Evolutionary conservation across 2,888 invertebrate species (phyloP).

Genomic region (Dysmachus trigonus): DNA sequence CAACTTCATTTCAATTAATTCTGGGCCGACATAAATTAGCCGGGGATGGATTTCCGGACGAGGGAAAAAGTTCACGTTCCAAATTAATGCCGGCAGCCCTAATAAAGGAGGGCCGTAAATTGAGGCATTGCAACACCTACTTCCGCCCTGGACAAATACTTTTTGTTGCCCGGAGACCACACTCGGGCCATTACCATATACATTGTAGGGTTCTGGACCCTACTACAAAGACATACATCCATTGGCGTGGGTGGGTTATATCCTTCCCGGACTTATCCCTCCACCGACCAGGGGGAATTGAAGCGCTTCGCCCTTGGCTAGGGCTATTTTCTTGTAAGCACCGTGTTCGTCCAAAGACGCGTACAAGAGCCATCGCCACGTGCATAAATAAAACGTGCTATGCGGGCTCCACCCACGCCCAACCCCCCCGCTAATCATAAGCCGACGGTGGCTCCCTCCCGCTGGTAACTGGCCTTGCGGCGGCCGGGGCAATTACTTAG

Average conservation of each 20-base stretch:
- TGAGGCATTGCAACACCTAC: not conserved
- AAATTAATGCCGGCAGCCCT: not conserved
- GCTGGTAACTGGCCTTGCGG: not conserved
- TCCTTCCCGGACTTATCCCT: not conserved
- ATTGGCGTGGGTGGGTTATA: not conserved
- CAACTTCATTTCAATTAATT: not conserved
- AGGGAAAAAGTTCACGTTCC: not conserved
- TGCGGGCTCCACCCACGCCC: not conserved
- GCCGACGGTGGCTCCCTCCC: not conserved
- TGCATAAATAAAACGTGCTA: not conserved
- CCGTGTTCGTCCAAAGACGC: not conserved
- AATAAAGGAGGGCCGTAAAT: not conserved
- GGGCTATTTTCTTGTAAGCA: not conserved
- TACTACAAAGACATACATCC: not conserved
- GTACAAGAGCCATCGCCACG: not conserved
- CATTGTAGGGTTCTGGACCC: not conserved
- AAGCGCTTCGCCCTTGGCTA: not conserved
- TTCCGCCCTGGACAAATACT: not conserved
- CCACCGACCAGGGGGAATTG: not conserved
- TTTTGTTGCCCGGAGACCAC: not conserved
- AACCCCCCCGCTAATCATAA: not conserved
- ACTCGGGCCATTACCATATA: not conserved
- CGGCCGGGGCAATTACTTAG: not conserved
- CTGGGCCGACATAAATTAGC: not conserved
- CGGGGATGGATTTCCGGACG: not conserved